Base-by-base conservation (phyloP, 2,888 invertebrate species). In the Drosophila mulleri region DNA sequence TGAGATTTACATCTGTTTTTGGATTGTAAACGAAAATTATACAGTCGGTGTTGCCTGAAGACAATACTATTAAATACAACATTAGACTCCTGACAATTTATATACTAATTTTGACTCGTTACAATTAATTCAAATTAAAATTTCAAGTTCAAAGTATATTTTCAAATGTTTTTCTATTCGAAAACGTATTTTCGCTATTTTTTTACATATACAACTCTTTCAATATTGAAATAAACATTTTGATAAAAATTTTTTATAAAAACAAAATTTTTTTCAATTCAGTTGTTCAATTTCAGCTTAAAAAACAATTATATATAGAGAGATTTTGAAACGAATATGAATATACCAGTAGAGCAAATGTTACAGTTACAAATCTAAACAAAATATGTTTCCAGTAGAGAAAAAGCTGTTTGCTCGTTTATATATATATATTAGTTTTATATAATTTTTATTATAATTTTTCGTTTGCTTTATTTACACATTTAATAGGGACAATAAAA, bases 391-490 rank as follows among this genome's bases (percentile, higher is more conserved):
- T 45, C 16, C 1, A 23, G 26, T 9, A 47, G 32, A n/a, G 1
- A 48, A 48, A 29, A n/a, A 11, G 9, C n/a, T 6, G 2, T 48
- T 48, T 48, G 18, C 18, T 32, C 35, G 14, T 20, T 23, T 23
- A 23, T 2, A 29, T 32, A 35, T 35, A 29, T 20, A 18, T 44
- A 32, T 32, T 44, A 32, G 18, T 44, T 44, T 57, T 29, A 53
- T 45, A 29, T 53, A 45, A 44, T 73, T 64, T 77, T 74, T 78
- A 60, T 77, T 69, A 37, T 54, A 74, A 63, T 56, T 54, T 69
- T 67, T 80, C 57, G 72, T 72, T 80, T n/a, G 44, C 26, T 67
- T 80, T 80, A 71, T 78, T 72, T 76, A 80, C 78, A 80, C 64
- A 59, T 80, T 79, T 62, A 80, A 80, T 67, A 65, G 61, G 67